Evolutionary conservation across 2,113 vertebrate genomes (phyloP).

Genomic region (Hiodon tergisus): DNA sequence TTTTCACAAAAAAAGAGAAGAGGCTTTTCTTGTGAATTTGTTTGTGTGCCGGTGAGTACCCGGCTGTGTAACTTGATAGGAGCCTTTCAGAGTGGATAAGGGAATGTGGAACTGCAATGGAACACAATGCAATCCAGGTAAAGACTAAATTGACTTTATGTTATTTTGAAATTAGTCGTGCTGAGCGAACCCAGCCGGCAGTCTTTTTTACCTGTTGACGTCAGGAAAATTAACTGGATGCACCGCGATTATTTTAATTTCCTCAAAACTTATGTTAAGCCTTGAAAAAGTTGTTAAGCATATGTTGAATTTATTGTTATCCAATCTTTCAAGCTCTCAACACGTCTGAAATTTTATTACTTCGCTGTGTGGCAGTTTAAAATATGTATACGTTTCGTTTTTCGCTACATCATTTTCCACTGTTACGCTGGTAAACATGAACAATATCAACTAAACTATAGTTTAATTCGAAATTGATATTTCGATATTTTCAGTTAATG

Average conservation of each 20-base stretch:
- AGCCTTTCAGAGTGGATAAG: constrained; percentile 51
- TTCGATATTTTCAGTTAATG: constrained; percentile 64
- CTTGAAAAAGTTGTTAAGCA: constrained; percentile 12
- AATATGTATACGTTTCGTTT: not conserved
- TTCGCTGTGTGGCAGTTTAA: constrained; percentile 47
- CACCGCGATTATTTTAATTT: not conserved
- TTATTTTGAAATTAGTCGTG: constrained; percentile 38
- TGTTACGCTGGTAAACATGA: constrained; percentile 13
- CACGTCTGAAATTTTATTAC: constrained; percentile 48
- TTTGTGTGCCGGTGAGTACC: constrained; percentile 67
- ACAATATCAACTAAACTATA: not conserved
- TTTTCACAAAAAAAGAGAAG: constrained; percentile 41
- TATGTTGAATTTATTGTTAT: constrained; percentile 61
- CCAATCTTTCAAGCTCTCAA: constrained; percentile 41
- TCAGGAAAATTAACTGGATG: not conserved
- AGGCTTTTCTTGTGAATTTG: constrained; percentile 50
- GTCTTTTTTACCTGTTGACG: constrained; percentile 8
- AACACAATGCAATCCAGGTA: constrained; percentile 75
- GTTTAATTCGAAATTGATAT: constrained; percentile 46
- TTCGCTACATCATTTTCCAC: constrained; percentile 31
- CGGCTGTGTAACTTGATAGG: constrained; percentile 73
- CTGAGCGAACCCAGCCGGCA: not conserved
- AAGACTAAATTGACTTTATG: constrained; percentile 48
- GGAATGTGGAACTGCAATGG: constrained; percentile 75
- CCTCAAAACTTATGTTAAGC: not conserved